Base-by-base conservation (phyloP, 2,888 invertebrate genomes). In the Latheticus oryzae region DNA sequence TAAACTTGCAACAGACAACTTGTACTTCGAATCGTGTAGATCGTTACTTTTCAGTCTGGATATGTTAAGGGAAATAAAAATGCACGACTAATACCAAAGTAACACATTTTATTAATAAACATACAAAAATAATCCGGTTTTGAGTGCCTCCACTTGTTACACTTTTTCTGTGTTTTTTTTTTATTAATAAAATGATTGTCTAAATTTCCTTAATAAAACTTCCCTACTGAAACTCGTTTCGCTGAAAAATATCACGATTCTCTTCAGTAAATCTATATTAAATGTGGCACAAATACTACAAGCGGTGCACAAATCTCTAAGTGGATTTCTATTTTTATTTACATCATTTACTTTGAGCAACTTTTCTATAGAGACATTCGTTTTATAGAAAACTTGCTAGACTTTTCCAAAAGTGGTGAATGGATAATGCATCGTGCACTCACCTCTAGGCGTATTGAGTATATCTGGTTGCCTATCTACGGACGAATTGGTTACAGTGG, bases 361-460 rank as follows among this genome's bases (percentile, higher is more conserved):
- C 33, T 42, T n/a, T n/a, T n/a, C n/a, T n/a, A n/a, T n/a, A n/a
- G n/a, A n/a, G n/a, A n/a, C n/a, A n/a, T n/a, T n/a, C n/a, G n/a
- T n/a, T n/a, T n/a, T n/a, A n/a, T n/a, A n/a, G n/a, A n/a, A 50
- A 19, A 47, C 16, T 17, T 16, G 15, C 38, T 54, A 53, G 15
- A 30, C 54, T 55, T 59, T 54, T 11, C 54, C 61, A 40, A 63
- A 61, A 45, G 61, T 63, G 21, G 63, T 50, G 28, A 61, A 61
- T 15, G 58, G 57, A 24, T 32, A 48, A 42, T 33, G 23, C 28
- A 69, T 45, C 58, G 57, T 50, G 50, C 66, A 71, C 75, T 78
- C 77, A 85, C 88, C 87, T 81, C 87, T 83, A 67, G 90, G 90
- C 54, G 91, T 89, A 76, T 88, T 92, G 64, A 93, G 83, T 70